A percentile compares a stretch with the other conserved stretches of the same genome.
Evolutionary conservation across 2,888 invertebrate species (phyloP).

Genomic region (Apoderus coryli): DNA sequence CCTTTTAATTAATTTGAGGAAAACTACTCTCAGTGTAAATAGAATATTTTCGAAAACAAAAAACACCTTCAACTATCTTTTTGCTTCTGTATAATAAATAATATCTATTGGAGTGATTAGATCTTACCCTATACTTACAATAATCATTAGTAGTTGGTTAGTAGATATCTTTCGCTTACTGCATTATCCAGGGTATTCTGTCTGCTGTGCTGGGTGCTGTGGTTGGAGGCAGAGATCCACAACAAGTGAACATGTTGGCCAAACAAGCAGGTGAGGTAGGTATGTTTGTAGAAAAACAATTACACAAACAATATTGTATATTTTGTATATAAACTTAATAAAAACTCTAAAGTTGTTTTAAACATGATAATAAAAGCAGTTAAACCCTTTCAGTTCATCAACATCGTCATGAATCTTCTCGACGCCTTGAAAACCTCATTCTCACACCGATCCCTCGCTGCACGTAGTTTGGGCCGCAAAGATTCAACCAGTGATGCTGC

Average conservation of each 20-base stretch:
- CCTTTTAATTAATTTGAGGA: too few species aligned
- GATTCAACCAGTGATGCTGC: slow-evolving; percentile 85
- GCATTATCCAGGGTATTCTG: slow-evolving; percentile 74
- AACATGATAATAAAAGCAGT: too few species aligned
- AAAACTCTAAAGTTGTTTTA: too few species aligned
- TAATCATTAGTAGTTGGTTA: slow-evolving; percentile 32
- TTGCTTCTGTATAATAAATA: too few species aligned
- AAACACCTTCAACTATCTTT: too few species aligned
- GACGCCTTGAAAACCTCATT: slow-evolving; percentile 87
- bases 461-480: slow-evolving; percentile 71
- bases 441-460: slow-evolving; percentile 76
- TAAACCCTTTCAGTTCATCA: slow-evolving; percentile 68
- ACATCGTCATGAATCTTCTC: slow-evolving; percentile 79
- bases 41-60: too few species aligned
- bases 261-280: slow-evolving; percentile 92
- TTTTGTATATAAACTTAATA: not conserved
- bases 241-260: slow-evolving; percentile 86
- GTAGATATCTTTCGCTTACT: too few species aligned
- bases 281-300: slow-evolving; percentile 21
- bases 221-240: slow-evolving; percentile 82
- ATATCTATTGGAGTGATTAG: too few species aligned
- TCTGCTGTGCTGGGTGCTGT: slow-evolving; percentile 81
- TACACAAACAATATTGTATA: not conserved
- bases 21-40: too few species aligned
- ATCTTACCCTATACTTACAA: too few species aligned